phyloP scores from a whole-genome alignment of 1,140 invertebrate genomes.

The Ostrea denselamellosa region DNA sequence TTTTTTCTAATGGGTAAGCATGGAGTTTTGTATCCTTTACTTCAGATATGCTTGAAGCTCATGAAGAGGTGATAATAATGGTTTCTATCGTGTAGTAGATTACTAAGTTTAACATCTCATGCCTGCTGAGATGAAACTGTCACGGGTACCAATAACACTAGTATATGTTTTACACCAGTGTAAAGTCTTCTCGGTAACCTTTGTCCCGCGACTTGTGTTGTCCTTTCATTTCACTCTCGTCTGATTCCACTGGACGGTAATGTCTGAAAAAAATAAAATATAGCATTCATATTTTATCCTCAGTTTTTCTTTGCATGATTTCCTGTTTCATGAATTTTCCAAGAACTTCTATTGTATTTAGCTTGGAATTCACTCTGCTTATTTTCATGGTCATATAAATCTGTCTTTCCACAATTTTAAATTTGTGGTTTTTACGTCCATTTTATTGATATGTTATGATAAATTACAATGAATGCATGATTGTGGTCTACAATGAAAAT shows the following conservation, averaged over 20 bases:
- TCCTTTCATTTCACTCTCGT: constrained; percentile 47
- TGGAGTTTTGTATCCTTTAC: not conserved
- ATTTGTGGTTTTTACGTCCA: no score
- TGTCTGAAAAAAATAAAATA: constrained; percentile 58
- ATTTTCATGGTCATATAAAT: no score
- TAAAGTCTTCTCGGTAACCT: constrained; percentile 70
- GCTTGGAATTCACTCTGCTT: no score
- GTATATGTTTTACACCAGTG: constrained; percentile 56
- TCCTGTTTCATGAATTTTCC: not conserved
- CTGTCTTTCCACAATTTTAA: no score
- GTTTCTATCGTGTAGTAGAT: not conserved
- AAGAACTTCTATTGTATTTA: no score
- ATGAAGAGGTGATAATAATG: not conserved
- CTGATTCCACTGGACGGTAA: constrained; percentile 67
- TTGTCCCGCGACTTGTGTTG: constrained; percentile 54
- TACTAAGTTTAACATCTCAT: not conserved
- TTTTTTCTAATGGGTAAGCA: constrained; percentile 13
- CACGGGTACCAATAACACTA: not conserved
- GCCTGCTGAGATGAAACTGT: not conserved
- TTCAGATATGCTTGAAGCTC: constrained; percentile 13
- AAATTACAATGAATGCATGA: no score
- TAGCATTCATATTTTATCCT: not conserved
- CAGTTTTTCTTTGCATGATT: not conserved
- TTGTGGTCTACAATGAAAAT: no score
- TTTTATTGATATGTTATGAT: no score